Percentiles rank a stretch among this genome's conserved stretches.
phyloP scores from a whole-genome alignment of 1,140 invertebrate species.

The Trachymyrmex septentrionalis region DNA sequence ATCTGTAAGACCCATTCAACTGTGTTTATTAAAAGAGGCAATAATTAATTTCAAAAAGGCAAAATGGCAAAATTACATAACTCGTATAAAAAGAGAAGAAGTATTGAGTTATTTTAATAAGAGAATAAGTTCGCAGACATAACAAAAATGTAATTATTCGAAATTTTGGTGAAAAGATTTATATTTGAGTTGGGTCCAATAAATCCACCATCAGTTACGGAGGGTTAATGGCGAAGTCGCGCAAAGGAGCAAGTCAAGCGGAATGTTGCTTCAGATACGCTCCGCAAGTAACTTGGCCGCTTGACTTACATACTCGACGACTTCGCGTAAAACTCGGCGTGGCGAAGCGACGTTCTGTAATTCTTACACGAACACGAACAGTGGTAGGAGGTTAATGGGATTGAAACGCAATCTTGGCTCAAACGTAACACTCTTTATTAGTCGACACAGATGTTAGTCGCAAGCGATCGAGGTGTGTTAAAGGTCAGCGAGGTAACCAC shows the following conservation, averaged over 20 bases:
- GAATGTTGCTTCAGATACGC: neutral
- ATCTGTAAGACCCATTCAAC: too few relatives aligned
- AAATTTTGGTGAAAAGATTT: too few relatives aligned
- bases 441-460: slow-evolving; percentile 56
- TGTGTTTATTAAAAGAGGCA: too few relatives aligned
- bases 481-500: slow-evolving; percentile 27
- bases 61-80: too few relatives aligned
- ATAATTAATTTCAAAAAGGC: too few relatives aligned
- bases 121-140: too few relatives aligned
- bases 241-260: neutral
- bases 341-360: slow-evolving; percentile 11
- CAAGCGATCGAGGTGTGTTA: slow-evolving; percentile 31
- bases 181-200: too few relatives aligned
- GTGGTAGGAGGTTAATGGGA: slow-evolving; percentile 38
- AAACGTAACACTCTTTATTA: slow-evolving; percentile 53
- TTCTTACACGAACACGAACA: neutral
- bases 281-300: slow-evolving; percentile 11
- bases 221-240: neutral
- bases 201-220: too few relatives aligned
- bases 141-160: too few relatives aligned
- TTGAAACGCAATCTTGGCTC: slow-evolving; percentile 34
- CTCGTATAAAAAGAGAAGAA: too few relatives aligned
- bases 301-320: slow-evolving; percentile 14
- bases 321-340: slow-evolving; percentile 11
- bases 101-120: too few relatives aligned